These are phyloP conservation scores for Hypotaenidia okinawae DNA, from an alignment of 2,797 vertebrate genomes.

Conservation along the genomic window DNA sequence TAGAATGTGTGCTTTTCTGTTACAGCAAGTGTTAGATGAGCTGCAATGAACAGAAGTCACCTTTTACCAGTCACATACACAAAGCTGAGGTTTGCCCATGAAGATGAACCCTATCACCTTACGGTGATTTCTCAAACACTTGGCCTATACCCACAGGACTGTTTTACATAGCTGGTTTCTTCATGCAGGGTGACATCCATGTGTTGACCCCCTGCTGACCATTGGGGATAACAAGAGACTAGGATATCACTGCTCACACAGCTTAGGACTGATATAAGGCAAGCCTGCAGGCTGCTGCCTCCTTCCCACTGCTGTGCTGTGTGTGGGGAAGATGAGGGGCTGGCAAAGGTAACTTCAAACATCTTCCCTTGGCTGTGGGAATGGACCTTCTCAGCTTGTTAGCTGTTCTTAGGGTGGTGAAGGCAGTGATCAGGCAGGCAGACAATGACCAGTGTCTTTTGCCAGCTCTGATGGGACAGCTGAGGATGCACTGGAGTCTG, in stretches of 20 bases:
- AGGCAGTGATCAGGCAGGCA: background rate
- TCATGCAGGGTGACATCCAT: background rate
- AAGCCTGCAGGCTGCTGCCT: background rate
- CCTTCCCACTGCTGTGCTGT: rapidly evolving
- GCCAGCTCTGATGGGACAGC: background rate
- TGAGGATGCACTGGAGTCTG: background rate
- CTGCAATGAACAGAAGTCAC: background rate
- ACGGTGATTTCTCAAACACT: background rate
- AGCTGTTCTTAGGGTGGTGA: background rate
- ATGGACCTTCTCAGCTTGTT: background rate
- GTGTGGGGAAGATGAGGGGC: background rate
- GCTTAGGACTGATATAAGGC: background rate
- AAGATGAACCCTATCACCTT: background rate
- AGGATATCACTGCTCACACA: background rate
- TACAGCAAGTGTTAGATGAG: background rate
- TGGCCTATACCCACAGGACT: background rate
- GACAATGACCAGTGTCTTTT: background rate
- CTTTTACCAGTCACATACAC: background rate
- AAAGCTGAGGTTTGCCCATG: background rate
- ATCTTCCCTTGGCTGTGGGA: background rate
- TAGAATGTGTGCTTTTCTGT: background rate
- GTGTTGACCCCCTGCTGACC: background rate
- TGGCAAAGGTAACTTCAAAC: background rate
- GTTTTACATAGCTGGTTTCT: background rate
- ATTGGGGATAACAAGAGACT: background rate